Evolutionary conservation across 2,797 vertebrate genomes (phyloP).

Genomic region (Sebastes goodei): DNA sequence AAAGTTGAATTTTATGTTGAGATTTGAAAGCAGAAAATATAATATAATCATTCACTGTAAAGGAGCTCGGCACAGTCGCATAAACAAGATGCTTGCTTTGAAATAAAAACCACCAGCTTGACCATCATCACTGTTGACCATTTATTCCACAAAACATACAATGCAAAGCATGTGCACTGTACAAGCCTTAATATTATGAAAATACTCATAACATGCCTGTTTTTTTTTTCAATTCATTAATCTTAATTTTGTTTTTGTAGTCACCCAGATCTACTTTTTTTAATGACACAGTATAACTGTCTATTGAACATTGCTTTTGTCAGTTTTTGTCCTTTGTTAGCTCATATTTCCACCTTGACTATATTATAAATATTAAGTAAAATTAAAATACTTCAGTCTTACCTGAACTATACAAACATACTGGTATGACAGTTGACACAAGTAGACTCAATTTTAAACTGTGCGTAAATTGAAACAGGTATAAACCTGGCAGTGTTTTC

Average conservation of each 20-base stretch:
- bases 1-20: background rate
- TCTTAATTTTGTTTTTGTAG: constrained; percentile 52
- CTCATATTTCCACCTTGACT: constrained; percentile 63
- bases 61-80: background rate
- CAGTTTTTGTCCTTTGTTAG: constrained; percentile 58
- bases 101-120: constrained; percentile 50
- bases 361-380: constrained; percentile 79
- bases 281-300: constrained; percentile 67
- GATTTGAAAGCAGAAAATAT: background rate
- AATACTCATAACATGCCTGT: constrained; percentile 82
- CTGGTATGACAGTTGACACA: constrained; percentile 73
- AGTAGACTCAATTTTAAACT: constrained; percentile 69
- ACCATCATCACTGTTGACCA: constrained; percentile 77
- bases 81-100: background rate
- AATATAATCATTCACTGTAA: too few relatives aligned
- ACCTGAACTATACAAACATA: constrained; percentile 82
- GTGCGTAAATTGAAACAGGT: constrained; percentile 71
- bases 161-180: constrained; percentile 85
- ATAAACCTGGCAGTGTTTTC: constrained; percentile 79
- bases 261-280: constrained; percentile 66
- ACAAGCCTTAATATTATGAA: constrained; percentile 84
- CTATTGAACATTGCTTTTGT: constrained; percentile 57
- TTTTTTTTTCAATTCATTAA: constrained; percentile 53
- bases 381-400: constrained; percentile 76
- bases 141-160: constrained; percentile 88